Base-by-base conservation (phyloP, 2,113 vertebrate genomes). In the Heloderma charlesbogerti region DNA sequence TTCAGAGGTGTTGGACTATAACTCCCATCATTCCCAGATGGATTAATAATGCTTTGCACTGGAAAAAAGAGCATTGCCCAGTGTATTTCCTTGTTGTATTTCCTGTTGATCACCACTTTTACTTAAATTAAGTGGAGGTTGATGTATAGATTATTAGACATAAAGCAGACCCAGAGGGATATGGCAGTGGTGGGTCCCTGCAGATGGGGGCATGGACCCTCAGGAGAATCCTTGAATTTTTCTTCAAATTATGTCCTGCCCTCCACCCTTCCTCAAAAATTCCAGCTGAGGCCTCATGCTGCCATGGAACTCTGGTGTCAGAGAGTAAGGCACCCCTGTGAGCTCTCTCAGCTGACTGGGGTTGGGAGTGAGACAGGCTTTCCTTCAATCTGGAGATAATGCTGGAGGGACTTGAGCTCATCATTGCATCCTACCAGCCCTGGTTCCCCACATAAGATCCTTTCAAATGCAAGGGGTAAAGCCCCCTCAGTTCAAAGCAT, bases 21-120 rank as follows among this genome's bases (percentile, higher is more conserved):
- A 63, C 18, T 20, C 60, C 60, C 3, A 3, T 63, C 60, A 20
- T 63, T 63, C 5, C 20, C 60, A 20, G 60, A 3, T 5, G 18
- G 60, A 12, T 63, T 63, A 63, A 20, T 63, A 22, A 54, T 0
- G 0, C 0, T 0, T 83, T 86, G 75, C 60, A 22, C 0, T 2
- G 20, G 88, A 9, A 12, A 77, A 54, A 51, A 75, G 12, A 88
- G 10, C 45, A 1, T 0, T n/a, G 45, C 88, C 88, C 48, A 29
- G 43, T 48, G 9, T 43, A 5, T 72, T 71, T 20, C 60, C 66
- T 9, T 67, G 25, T 27, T 15, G 1, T 75, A 81, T 67, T 86
- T 83, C 74, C n/a, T 63, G 8, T 91, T 88, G 75, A 78, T 90
- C 48, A 8, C 40, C 31, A n/a, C 15, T 69, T 7, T 43, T 80